Percentiles rank a stretch among this genome's conserved stretches.
Evolutionary conservation across 2,888 invertebrate species (phyloP).

Genomic region (Melieria crassipennis): DNA sequence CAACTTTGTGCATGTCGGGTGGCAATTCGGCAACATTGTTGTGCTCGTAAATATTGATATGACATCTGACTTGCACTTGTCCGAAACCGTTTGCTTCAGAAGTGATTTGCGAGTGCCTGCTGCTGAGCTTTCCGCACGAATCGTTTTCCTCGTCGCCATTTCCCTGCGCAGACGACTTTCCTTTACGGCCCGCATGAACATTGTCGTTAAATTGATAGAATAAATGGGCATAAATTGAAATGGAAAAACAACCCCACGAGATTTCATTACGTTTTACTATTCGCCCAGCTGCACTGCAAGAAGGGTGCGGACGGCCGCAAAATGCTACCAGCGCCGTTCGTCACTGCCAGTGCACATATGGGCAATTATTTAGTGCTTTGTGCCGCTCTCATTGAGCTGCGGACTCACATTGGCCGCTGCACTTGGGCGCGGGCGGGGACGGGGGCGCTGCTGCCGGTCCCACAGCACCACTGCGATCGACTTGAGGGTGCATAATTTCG

Average conservation of each 20-base stretch:
- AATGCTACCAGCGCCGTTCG: conserved; percentile 7
- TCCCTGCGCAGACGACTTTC: conserved; percentile 5
- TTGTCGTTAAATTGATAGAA: conserved; percentile 33
- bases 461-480: conserved; percentile 16
- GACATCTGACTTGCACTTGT: conserved; percentile 37
- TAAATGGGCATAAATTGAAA: conserved; percentile 33
- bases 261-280: conserved; percentile 17
- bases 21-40: conserved; percentile 16
- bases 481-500: conserved; percentile 32
- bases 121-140: conserved; percentile 23
- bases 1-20: conserved; percentile 31
- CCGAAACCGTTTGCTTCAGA: conserved; percentile 21
- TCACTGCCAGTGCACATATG: conserved; percentile 32
- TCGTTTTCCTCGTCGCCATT: conserved; percentile 17
- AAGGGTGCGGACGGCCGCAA: conserved; percentile 3
- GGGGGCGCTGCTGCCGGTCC: not conserved
- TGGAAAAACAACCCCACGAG: conserved; percentile 36
- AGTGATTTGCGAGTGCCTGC: conserved; percentile 7
- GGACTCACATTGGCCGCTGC: not conserved
- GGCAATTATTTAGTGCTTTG: conserved; percentile 39
- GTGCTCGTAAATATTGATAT: conserved; percentile 31
- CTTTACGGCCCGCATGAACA: conserved; percentile 5
- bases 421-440: not conserved
- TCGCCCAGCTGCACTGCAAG: conserved; percentile 3
- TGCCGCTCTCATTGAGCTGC: conserved; percentile 9